Base-by-base conservation (phyloP, 2,797 vertebrate genomes). In the Scarus forsteni region DNA sequence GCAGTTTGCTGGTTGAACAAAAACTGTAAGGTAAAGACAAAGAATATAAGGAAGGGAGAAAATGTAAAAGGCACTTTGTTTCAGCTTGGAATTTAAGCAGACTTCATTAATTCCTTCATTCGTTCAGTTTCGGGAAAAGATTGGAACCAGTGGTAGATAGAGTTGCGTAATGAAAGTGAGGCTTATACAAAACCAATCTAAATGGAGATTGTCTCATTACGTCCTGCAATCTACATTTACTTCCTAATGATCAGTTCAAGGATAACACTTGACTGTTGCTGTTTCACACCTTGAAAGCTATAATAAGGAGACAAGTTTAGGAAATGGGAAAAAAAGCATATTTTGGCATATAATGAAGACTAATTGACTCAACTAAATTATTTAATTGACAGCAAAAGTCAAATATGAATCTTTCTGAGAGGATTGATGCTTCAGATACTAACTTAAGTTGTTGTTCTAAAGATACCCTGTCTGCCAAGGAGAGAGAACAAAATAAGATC, bases 401-500 rank as follows among this genome's bases (percentile, higher is more conserved):
- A 56, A 70, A 67, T 45, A 40, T 48, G 27, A 57, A 77, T 62
- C 40, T 44, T 66, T 36, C 39, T 36, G 0, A 10, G 70, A 62
- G 49, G 45, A 59, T 45, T 49, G 43, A 46, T 12, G 27, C 49
- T 45, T 49, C 12, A 27, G 39, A 70, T 52, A 43, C 60, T 36
- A 13, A 1, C 43, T 13, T 6, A 12, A 13, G 12, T 44, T 13
- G 11, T 5, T 44, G 35, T 5, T 11, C 43, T 59, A 46, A 16
- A 51, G 42, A 48, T 76, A 62, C 55, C 8, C 43, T 53, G 8
- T 35, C 64, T 80, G 60, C 19, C 52, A 70, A 63, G 6, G 48
- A 51, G 55, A 15, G 38, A 75, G 59, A 65, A 66, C n/a, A 52
- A 61, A 70, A 70, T 48, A 65, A 40, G 11, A 39, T 14, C 51